phyloP scores from a whole-genome alignment of 2,797 vertebrate species.

The Phataginus tricuspis region DNA sequence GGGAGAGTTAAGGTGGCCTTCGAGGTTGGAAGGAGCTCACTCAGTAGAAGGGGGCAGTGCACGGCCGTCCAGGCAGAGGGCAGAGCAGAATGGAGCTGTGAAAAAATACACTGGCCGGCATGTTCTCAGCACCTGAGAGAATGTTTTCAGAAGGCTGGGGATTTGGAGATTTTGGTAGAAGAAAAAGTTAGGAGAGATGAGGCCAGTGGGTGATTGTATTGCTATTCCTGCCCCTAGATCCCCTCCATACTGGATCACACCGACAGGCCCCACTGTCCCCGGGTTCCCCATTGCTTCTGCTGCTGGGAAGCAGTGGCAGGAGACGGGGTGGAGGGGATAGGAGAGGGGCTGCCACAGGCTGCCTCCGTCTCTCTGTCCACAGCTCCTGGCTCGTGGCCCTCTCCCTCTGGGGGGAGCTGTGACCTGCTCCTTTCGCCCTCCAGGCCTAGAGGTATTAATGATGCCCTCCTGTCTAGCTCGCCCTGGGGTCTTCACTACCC shows the following conservation, averaged over 20 bases:
- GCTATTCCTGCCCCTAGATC: fast-evolving
- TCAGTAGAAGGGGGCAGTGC: background rate
- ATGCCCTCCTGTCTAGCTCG: background rate
- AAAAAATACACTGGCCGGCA: background rate
- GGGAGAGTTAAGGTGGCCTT: background rate
- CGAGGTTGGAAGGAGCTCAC: background rate
- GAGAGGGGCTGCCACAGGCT: too few species aligned
- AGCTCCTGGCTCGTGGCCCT: background rate
- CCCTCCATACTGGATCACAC: background rate
- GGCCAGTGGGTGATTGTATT: too few species aligned
- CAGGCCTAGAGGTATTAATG: background rate
- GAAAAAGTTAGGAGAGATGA: background rate
- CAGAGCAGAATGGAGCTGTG: background rate
- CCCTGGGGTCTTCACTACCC: background rate
- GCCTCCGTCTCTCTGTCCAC: background rate
- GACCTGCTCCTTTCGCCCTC: background rate
- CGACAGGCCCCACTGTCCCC: background rate
- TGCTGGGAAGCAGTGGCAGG: background rate
- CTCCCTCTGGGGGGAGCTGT: background rate
- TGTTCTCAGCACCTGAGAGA: too few species aligned
- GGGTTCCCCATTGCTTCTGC: background rate
- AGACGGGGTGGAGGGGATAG: background rate
- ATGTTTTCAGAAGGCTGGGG: background rate
- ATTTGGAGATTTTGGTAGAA: background rate
- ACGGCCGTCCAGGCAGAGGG: background rate